Evolutionary conservation across 2,797 vertebrate species (phyloP).

Genomic region (Champsocephalus esox): DNA sequence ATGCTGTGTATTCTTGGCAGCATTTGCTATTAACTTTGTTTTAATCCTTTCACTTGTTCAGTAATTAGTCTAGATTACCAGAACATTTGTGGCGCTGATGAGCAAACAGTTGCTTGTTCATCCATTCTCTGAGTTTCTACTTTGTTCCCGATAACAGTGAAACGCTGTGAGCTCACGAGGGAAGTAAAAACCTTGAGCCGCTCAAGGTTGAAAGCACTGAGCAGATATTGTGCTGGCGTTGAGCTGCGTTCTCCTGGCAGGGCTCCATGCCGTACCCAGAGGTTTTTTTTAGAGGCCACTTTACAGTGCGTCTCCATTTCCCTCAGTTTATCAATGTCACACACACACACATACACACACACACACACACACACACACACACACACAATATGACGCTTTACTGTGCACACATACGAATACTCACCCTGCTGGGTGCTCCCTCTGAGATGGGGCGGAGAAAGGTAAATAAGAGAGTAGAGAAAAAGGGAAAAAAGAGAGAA

Average conservation of each 20-base stretch:
- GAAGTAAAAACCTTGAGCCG: constrained; percentile 54
- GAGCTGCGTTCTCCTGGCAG: constrained; percentile 55
- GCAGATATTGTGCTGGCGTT: constrained; percentile 53
- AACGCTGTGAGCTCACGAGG: constrained; percentile 42
- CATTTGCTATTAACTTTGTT: constrained; percentile 26
- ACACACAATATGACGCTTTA: constrained; percentile 21
- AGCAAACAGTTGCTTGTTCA: constrained; percentile 63
- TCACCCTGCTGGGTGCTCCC: constrained; percentile 85
- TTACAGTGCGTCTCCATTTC: constrained; percentile 58
- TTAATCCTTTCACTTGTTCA: constrained; percentile 60
- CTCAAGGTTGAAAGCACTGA: constrained; percentile 64
- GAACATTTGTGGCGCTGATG: constrained; percentile 50
- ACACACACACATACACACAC: constrained; percentile 14
- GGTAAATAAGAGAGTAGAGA: constrained; percentile 41
- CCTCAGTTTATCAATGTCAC: constrained; percentile 67
- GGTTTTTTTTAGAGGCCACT: constrained; percentile 63
- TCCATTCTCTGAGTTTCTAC: constrained; percentile 50
- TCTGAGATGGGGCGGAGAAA: constrained; percentile 71
- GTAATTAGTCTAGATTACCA: constrained; percentile 55
- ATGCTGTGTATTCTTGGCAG: constrained; percentile 11
- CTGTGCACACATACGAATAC: constrained; percentile 62
- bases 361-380: constrained; percentile 26
- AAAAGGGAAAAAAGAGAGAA: constrained; percentile 52
- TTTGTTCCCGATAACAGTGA: constrained; percentile 42
- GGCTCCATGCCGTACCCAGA: constrained; percentile 53